Conservation (phyloP, 2,797 vertebrate genomes). For the Chelidonichthys spinosus region DNA sequence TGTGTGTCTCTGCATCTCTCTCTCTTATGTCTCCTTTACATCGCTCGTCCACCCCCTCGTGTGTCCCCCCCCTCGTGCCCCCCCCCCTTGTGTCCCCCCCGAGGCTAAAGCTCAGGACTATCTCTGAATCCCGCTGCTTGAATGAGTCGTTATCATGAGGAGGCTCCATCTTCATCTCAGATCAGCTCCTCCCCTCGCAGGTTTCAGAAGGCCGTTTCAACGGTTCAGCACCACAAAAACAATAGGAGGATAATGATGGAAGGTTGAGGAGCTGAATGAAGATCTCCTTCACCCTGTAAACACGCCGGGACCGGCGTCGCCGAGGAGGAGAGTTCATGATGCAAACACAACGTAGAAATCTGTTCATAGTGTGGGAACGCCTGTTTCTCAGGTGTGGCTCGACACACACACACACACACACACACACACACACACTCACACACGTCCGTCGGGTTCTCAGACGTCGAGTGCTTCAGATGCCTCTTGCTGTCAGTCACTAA, state of each 20-base stretch:
- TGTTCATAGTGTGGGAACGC: slow-evolving; percentile 59
- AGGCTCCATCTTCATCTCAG: slow-evolving; percentile 29
- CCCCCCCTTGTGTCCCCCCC: too few species aligned
- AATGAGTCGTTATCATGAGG: slow-evolving; percentile 49
- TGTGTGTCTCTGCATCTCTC: not conserved
- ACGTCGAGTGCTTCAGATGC: slow-evolving; percentile 18
- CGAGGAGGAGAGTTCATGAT: slow-evolving; percentile 37
- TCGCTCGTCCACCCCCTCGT: not conserved
- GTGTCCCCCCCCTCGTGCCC: not conserved
- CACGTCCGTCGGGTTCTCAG: slow-evolving; percentile 20
- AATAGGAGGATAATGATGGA: too few species aligned
- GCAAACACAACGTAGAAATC: slow-evolving; percentile 39
- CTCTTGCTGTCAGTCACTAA: slow-evolving; percentile 49
- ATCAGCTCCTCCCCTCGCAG: not conserved
- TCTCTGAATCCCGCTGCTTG: slow-evolving; percentile 34
- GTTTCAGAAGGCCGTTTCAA: too few species aligned
- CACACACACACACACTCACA: slow-evolving; percentile 12
- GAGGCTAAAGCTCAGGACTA: slow-evolving; percentile 14
- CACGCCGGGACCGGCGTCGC: too few species aligned
- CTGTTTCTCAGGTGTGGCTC: slow-evolving; percentile 19
- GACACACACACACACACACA: slow-evolving; percentile 20
- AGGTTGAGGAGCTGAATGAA: too few species aligned
- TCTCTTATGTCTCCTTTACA: not conserved
- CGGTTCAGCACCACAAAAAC: too few species aligned
- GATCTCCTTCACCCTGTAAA: too few species aligned